Evolutionary conservation across 2,113 vertebrate genomes (phyloP).

Genomic region (Rhynchomys soricoides): DNA sequence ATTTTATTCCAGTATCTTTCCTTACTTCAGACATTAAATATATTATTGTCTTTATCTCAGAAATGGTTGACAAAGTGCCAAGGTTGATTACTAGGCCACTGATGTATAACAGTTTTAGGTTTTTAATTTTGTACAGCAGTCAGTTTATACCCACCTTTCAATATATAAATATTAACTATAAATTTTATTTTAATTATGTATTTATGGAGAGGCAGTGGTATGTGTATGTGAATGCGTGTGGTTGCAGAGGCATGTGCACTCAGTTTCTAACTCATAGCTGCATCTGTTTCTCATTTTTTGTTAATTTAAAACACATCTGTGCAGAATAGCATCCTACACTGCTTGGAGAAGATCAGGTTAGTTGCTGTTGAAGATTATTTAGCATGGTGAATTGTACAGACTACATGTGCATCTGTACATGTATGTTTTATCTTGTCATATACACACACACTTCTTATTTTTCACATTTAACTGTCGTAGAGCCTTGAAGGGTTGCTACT

Average conservation of each 20-base stretch:
- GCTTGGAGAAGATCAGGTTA: not conserved
- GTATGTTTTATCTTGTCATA: not conserved
- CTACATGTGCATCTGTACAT: not conserved
- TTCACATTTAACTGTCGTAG: not conserved
- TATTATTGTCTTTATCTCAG: not conserved
- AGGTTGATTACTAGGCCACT: not conserved
- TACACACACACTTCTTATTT: not conserved
- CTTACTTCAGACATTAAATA: not conserved
- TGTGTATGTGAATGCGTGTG: not conserved
- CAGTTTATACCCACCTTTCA: not conserved
- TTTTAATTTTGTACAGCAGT: not conserved
- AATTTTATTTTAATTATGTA: not conserved
- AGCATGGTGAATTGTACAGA: not conserved
- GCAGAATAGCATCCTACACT: not conserved
- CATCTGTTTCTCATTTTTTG: not conserved
- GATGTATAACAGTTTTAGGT: not conserved
- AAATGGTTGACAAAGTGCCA: not conserved
- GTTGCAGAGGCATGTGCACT: not conserved
- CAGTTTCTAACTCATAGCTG: not conserved
- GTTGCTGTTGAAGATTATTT: not conserved
- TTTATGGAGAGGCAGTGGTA: not conserved
- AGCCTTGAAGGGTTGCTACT: slow-evolving; percentile 1
- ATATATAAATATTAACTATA: not conserved
- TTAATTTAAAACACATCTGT: not conserved
- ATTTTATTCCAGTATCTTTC: not conserved